Evolutionary conservation across 2,113 vertebrate genomes (phyloP), one percentile per base, ranked within the genome.

Genomic region (Ictalurus furcatus): DNA sequence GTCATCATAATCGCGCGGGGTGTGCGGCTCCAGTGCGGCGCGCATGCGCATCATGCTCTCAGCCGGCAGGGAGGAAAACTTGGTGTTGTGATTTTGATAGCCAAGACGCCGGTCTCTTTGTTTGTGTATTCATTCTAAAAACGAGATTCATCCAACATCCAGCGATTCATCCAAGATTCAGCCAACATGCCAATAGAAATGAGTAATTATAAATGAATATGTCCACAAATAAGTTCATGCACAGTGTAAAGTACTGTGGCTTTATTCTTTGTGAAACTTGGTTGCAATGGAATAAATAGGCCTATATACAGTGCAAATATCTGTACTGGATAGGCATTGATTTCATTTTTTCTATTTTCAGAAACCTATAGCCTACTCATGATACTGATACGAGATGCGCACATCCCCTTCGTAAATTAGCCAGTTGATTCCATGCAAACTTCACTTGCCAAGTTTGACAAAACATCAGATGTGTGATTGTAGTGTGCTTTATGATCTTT

Each of bases 41-140:
- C 94, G 94, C 94, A 94, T 92, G 94, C 94, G 93, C 95, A 93
- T 87, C 91, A n/a, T 78, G 83, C 25, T 78, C 56, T 73, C n/a
- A 67, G 54, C n/a, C 80, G 54, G 54, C 80, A 37, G 56, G 30
- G 34, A 84, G 9, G 81, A 84, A 61, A 84, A 84, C 81, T 84
- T 84, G 56, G n/a, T 82, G 81, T 84, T 84, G 11, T 63, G 81
- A 44, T 84, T 63, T 84, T 40, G 17, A 21, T 37, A 59, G 17
- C 7, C 16, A 40, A 59, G n/a, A 82, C 6, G 56, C 0, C 54
- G 4, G 19, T 59, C 19, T 63, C 48, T 61, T 84, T 63, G 58
- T 84, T 63, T 44, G 14, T 59, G 79, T 16, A 25, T 44, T 14
- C n/a, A 1, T 28, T 34, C 61, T 30, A 12, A 23, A 59, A 83